A percentile compares a stretch with the other conserved stretches of the same genome.
Conservation (phyloP, 2,113 vertebrate species). For the Turdus rufiventris region DNA sequence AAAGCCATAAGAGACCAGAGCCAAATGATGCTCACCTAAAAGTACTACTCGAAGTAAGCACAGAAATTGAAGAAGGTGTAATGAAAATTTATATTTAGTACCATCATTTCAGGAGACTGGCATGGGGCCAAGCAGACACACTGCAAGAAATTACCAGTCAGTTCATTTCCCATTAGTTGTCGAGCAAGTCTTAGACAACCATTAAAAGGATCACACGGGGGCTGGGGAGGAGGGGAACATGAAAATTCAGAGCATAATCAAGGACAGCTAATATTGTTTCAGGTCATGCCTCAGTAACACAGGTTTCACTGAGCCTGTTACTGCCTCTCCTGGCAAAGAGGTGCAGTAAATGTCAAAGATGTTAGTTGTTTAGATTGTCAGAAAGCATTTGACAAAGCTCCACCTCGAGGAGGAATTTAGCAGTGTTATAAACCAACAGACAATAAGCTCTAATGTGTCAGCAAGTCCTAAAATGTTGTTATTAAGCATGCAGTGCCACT, state of each 20-base stretch:
- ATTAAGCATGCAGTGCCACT: neutral
- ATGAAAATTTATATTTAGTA: conserved; percentile 60
- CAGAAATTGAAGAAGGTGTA: conserved; percentile 32
- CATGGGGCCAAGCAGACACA: conserved; percentile 21
- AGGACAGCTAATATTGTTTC: conserved; percentile 57
- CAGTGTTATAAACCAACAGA: neutral
- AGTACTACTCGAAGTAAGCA: conserved; percentile 25
- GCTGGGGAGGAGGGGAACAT: conserved; percentile 10
- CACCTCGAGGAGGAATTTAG: neutral
- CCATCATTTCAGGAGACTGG: conserved; percentile 38
- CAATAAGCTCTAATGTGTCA: neutral
- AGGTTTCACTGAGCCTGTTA: conserved; percentile 33
- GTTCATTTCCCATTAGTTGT: conserved; percentile 63
- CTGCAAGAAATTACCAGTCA: conserved; percentile 47
- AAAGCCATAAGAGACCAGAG: conserved; percentile 1
- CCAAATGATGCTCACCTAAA: neutral
- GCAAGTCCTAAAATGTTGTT: conserved; percentile 8
- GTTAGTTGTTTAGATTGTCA: conserved; percentile 41
- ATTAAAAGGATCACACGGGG: conserved; percentile 48
- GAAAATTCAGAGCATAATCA: conserved; percentile 55
- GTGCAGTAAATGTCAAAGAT: conserved; percentile 36
- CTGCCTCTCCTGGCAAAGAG: neutral
- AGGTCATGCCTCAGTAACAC: conserved; percentile 59
- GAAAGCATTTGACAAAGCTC: conserved; percentile 19
- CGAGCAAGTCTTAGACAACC: conserved; percentile 49